Conservation (phyloP, 2,113 vertebrate species). For the Vulpes lagopus region DNA sequence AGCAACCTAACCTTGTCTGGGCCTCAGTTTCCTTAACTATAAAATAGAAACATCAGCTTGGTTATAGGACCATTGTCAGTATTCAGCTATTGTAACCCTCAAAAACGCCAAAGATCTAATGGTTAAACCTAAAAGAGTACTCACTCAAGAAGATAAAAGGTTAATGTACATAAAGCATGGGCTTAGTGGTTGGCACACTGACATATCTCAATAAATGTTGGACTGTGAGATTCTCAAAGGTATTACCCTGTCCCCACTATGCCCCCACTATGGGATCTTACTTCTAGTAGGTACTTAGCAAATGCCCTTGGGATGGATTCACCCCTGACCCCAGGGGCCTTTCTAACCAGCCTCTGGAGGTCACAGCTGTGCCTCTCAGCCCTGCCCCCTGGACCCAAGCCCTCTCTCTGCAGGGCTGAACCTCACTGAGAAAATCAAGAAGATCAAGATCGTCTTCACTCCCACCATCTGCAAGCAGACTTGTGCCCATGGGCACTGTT, state of each 20-base stretch:
- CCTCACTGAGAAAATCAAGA: constrained; percentile 90
- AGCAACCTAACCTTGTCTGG: background rate
- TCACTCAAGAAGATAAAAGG: background rate
- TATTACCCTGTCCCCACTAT: background rate
- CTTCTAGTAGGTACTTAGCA: background rate
- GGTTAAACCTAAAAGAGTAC: background rate
- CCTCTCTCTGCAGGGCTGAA: constrained; percentile 87
- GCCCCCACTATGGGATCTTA: background rate
- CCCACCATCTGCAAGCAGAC: constrained; percentile 97
- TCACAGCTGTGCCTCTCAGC: constrained; percentile 70
- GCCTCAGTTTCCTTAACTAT: background rate
- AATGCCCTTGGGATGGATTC: background rate
- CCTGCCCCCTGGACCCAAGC: constrained; percentile 74
- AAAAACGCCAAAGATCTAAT: background rate
- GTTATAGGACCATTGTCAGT: background rate
- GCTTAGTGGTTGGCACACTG: background rate
- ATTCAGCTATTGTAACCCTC: background rate
- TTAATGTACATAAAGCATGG: background rate
- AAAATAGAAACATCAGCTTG: background rate
- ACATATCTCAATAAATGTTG: no score
- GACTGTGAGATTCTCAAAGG: background rate
- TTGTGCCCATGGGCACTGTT: constrained; percentile 91
- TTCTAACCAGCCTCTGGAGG: constrained; percentile 53
- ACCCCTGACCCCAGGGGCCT: background rate
- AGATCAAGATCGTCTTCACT: constrained; percentile 97